These are phyloP conservation scores for Pseudorhiza aurosa DNA, from an alignment of 30 jellyfish, hydroid and myxozoan genomes.

Conservation along the genomic window DNA sequence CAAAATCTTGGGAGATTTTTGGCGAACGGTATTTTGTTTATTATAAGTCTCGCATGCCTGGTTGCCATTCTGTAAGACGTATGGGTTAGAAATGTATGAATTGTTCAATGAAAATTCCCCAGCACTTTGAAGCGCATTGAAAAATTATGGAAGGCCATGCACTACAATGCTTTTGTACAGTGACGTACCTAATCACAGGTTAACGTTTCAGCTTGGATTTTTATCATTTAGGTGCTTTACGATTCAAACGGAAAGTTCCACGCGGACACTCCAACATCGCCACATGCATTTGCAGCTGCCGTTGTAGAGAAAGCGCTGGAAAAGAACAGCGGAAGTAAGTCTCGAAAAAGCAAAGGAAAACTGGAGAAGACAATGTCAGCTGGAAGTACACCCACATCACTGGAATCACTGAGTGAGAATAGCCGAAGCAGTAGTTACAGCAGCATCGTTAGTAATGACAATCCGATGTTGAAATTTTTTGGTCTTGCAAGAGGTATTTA, in stretches of 20 bases:
- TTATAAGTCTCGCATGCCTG: neutral
- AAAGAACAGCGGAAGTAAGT: conserved; percentile 53
- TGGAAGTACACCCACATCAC: conserved; percentile 83
- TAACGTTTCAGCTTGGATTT: too few species aligned
- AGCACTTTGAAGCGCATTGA: too few species aligned
- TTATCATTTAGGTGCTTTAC: conserved; percentile 34
- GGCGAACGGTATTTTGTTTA: neutral
- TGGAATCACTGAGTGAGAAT: conserved; percentile 75
- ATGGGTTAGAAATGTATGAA: too few species aligned
- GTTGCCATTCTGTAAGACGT: too few species aligned
- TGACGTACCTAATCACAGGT: too few species aligned
- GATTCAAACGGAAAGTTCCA: conserved; percentile 66
- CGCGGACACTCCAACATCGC: conserved; percentile 93
- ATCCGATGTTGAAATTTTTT: conserved; percentile 54
- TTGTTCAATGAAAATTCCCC: too few species aligned
- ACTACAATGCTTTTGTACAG: too few species aligned
- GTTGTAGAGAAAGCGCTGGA: conserved; percentile 94
- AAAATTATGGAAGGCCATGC: too few species aligned
- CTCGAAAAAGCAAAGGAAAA: conserved; percentile 53
- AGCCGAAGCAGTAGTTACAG: conserved; percentile 83
- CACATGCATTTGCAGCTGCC: conserved; percentile 97
- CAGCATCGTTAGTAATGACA: conserved; percentile 69
- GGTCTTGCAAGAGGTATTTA: conserved; percentile 46
- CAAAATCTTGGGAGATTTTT: neutral
- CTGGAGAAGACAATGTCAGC: conserved; percentile 71